A percentile compares a stretch with the other conserved stretches of the same genome.
phyloP scores from a whole-genome alignment of 1,140 invertebrate genomes.

The Panagrolaimus sp. region DNA sequence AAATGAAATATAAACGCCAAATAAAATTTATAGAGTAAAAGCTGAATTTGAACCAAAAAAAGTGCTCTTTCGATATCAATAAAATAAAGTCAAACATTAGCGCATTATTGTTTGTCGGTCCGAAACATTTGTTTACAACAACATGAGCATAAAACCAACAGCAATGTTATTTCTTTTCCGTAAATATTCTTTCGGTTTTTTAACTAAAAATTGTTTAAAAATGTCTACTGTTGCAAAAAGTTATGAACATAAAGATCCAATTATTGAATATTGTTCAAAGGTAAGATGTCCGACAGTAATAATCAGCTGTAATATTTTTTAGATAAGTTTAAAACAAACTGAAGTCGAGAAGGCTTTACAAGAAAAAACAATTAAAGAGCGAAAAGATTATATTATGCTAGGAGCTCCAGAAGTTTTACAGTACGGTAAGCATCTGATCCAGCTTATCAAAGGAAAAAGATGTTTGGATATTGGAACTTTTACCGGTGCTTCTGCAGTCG shows the following conservation, averaged over 20 bases:
- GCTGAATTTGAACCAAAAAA: too few species aligned
- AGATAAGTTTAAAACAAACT: conserved; percentile 23
- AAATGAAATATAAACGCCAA: too few species aligned
- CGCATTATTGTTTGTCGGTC: too few species aligned
- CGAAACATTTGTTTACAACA: too few species aligned
- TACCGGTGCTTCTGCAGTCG: conserved; percentile 58
- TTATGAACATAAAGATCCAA: background rate
- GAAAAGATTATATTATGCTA: conserved; percentile 49
- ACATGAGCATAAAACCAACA: too few species aligned
- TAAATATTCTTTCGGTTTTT: background rate
- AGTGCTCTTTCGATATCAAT: too few species aligned
- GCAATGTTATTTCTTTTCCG: too few species aligned
- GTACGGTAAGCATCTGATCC: conserved; percentile 55
- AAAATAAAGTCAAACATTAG: too few species aligned
- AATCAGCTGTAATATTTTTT: conserved; percentile 14
- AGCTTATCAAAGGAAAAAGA: conserved; percentile 53
- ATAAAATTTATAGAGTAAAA: too few species aligned
- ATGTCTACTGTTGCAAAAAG: background rate
- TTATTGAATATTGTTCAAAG: background rate
- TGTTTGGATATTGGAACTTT: conserved; percentile 60
- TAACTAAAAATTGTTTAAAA: background rate
- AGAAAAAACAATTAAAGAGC: conserved; percentile 26
- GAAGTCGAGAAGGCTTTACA: conserved; percentile 29
- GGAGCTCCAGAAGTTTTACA: conserved; percentile 58
- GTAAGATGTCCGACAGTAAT: background rate